phyloP scores from a whole-genome alignment of 1,140 invertebrate species.

The Vanessa tameamea region DNA sequence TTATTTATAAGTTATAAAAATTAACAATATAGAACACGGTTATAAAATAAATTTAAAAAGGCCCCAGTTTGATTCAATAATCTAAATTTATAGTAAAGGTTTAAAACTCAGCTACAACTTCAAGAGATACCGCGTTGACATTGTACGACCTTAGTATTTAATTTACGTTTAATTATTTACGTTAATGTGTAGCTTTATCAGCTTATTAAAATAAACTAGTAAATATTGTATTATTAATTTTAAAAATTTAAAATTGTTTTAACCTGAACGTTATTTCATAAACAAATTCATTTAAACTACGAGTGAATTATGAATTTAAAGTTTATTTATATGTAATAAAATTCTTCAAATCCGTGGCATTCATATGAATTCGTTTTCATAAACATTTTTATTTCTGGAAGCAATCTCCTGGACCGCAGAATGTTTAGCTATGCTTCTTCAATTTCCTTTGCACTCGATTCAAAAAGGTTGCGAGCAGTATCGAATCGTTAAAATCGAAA shows the following conservation, averaged over 20 bases:
- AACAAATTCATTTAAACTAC: not conserved
- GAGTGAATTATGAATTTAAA: too few relatives aligned
- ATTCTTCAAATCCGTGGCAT: not conserved
- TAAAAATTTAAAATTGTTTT: too few relatives aligned
- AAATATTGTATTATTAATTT: too few relatives aligned
- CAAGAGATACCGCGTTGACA: not conserved
- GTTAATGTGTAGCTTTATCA: too few relatives aligned
- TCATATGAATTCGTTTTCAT: not conserved
- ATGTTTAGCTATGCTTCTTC: conserved; percentile 1
- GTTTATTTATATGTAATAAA: not conserved
- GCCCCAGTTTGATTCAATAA: not conserved
- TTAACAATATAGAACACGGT: too few relatives aligned
- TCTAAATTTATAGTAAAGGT: not conserved
- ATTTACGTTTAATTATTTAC: too few relatives aligned
- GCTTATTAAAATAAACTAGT: too few relatives aligned
- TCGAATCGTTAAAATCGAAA: conserved; percentile 3
- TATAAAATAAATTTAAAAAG: not conserved
- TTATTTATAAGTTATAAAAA: too few relatives aligned
- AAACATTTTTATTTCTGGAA: conserved; percentile 1
- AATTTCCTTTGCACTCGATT: conserved; percentile 3
- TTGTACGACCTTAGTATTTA: not conserved
- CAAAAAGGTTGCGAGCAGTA: not conserved
- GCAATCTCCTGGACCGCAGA: conserved; percentile 3
- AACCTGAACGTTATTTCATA: not conserved
- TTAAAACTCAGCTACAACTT: not conserved